These are phyloP conservation scores for Rhinopithecus roxellana DNA, from an alignment of 2,113 vertebrate genomes.

Conservation along the genomic window DNA sequence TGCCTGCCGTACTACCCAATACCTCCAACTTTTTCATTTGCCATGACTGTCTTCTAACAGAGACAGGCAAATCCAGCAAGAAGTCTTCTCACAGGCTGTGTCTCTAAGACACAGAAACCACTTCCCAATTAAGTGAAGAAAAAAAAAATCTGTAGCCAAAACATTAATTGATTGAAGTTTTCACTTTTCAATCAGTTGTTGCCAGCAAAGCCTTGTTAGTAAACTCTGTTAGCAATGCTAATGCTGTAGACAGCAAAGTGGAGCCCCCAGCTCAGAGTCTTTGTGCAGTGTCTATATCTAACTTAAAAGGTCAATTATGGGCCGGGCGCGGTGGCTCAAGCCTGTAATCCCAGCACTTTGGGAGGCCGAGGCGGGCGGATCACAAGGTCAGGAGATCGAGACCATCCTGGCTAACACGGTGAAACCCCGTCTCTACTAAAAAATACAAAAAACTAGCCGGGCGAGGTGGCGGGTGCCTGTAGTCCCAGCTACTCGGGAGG, in stretches of 20 bases:
- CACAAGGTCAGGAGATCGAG: too few relatives aligned
- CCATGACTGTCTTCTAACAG: neutral
- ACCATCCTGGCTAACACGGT: too few relatives aligned
- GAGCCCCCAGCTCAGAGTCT: neutral
- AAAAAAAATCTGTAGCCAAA: neutral
- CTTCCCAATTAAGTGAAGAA: neutral
- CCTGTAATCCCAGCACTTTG: too few relatives aligned
- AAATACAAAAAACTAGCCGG: too few relatives aligned
- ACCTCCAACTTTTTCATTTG: neutral
- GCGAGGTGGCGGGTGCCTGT: too few relatives aligned
- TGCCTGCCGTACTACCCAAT: fast-evolving
- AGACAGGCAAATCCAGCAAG: neutral
- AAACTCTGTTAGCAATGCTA: neutral
- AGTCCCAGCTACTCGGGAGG: too few relatives aligned
- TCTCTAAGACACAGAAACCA: neutral
- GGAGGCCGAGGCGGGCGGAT: too few relatives aligned
- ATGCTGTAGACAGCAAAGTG: neutral
- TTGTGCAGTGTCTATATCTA: neutral
- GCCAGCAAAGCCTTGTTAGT: neutral
- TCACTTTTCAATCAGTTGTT: neutral
- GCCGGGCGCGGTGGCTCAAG: too few relatives aligned
- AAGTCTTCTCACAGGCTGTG: neutral
- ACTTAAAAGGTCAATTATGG: neutral
- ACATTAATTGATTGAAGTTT: neutral
- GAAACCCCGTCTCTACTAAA: too few relatives aligned